Evolutionary conservation across 2,113 vertebrate species (phyloP).

Genomic region (Microcebus jonahi): DNA sequence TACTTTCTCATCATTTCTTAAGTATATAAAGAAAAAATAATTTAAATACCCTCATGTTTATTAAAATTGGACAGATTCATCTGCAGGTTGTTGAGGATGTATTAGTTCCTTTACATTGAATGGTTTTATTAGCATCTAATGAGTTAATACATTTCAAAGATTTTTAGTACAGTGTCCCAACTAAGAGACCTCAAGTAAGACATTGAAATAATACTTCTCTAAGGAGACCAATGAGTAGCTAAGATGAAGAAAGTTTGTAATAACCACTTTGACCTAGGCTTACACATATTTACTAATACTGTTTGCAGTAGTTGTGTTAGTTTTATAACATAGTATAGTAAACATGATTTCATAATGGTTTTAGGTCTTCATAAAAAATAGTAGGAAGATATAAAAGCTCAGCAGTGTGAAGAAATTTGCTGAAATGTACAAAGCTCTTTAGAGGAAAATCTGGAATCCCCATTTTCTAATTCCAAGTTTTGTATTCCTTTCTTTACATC

Average conservation of each 20-base stretch:
- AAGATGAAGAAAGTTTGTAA: neutral
- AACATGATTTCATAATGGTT: neutral
- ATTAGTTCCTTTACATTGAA: neutral
- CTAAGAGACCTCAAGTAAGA: neutral
- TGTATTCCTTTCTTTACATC: neutral
- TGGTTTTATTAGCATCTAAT: neutral
- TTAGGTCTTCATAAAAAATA: neutral
- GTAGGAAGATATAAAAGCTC: neutral
- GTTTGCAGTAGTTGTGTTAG: neutral
- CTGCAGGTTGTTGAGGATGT: neutral
- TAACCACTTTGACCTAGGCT: neutral
- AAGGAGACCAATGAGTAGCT: neutral
- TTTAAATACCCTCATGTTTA: neutral
- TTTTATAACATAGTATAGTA: neutral
- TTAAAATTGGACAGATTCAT: neutral
- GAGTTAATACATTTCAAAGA: neutral
- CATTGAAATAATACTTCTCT: neutral
- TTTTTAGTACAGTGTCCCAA: neutral
- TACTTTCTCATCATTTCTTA: neutral
- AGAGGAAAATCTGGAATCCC: neutral
- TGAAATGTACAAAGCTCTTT: neutral
- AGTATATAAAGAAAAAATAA: neutral
- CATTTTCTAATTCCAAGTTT: neutral
- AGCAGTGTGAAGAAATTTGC: neutral
- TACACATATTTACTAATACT: neutral